Percentiles rank a stretch among this genome's conserved stretches.
These are phyloP conservation scores for Danaus plexippus DNA, from an alignment of 1,140 invertebrate species.

Conservation along the genomic window DNA sequence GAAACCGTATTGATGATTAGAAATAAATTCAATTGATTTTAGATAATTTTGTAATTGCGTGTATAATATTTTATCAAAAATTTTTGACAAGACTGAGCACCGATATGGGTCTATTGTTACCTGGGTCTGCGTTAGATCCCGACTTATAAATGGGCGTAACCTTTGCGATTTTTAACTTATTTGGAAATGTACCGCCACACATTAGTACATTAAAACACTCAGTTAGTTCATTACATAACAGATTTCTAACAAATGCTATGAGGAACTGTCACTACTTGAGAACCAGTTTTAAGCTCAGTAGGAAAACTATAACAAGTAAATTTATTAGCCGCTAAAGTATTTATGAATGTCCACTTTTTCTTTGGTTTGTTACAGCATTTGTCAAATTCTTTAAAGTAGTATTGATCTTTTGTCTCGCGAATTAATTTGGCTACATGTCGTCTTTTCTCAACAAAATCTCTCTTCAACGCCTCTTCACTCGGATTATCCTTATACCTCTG, in stretches of 20 bases:
- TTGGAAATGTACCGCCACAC: slow-evolving; percentile 1
- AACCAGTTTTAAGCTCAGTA: neutral
- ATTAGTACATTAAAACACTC: slow-evolving; percentile 1
- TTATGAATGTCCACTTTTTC: slow-evolving; percentile 17
- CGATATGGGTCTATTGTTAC: too few relatives aligned
- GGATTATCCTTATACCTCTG: slow-evolving; percentile 9
- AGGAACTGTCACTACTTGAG: slow-evolving; percentile 1
- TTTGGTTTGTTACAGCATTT: slow-evolving; percentile 22
- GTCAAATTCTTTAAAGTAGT: slow-evolving; percentile 13
- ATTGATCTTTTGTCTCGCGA: slow-evolving; percentile 14
- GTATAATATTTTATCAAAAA: slow-evolving; percentile 5
- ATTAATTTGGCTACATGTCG: slow-evolving; percentile 10
- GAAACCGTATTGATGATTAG: too few relatives aligned
- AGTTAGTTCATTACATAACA: too few relatives aligned
- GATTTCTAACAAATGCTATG: too few relatives aligned
- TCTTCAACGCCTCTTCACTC: slow-evolving; percentile 1
- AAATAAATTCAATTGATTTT: slow-evolving; percentile 3
- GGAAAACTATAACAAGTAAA: slow-evolving; percentile 2
- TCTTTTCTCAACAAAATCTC: slow-evolving; percentile 11
- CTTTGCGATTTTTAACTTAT: slow-evolving; percentile 1
- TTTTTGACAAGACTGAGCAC: slow-evolving; percentile 11
- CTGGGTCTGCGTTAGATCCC: slow-evolving; percentile 2
- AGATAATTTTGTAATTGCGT: slow-evolving; percentile 1
- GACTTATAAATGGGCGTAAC: slow-evolving; percentile 5
- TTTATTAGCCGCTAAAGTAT: slow-evolving; percentile 4